These are phyloP conservation scores for Ormyrus labotus DNA, from an alignment of 2,888 invertebrate species.

Conservation along the genomic window DNA sequence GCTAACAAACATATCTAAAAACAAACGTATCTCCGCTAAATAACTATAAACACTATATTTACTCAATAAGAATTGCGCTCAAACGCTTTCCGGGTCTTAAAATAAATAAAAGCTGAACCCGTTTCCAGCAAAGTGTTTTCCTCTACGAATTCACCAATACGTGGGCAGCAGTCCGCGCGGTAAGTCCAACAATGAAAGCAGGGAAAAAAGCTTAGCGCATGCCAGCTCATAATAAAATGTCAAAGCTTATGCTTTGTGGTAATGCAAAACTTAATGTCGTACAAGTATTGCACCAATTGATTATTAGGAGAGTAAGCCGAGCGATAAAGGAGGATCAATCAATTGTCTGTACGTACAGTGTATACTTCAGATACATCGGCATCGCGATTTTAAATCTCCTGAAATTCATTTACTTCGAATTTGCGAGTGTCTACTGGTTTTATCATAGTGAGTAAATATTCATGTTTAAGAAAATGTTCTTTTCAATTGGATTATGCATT, in stretches of 20 bases:
- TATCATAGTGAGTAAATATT: constrained; percentile 60
- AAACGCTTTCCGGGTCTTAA: too few relatives aligned
- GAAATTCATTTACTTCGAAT: constrained; percentile 65
- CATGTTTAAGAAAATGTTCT: neutral
- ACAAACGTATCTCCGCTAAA: neutral
- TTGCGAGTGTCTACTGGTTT: constrained; percentile 68
- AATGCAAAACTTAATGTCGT: constrained; percentile 5
- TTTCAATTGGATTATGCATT: neutral
- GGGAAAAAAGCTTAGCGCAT: too few relatives aligned
- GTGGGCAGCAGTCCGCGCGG: too few relatives aligned
- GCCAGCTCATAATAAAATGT: too few relatives aligned
- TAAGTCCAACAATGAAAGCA: too few relatives aligned
- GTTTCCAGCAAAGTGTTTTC: too few relatives aligned
- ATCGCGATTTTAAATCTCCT: constrained; percentile 62
- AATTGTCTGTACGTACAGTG: constrained; percentile 15
- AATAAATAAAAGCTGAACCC: too few relatives aligned
- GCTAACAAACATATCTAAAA: too few relatives aligned
- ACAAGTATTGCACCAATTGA: constrained; percentile 10
- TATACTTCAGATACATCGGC: constrained; percentile 35
- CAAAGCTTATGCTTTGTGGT: neutral
- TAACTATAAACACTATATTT: neutral
- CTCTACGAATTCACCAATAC: too few relatives aligned
- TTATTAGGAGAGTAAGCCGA: neutral
- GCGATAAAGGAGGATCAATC: neutral
- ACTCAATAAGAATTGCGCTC: neutral